Base-by-base conservation (phyloP, 2,888 invertebrate species). In the Pheosia gnoma region DNA sequence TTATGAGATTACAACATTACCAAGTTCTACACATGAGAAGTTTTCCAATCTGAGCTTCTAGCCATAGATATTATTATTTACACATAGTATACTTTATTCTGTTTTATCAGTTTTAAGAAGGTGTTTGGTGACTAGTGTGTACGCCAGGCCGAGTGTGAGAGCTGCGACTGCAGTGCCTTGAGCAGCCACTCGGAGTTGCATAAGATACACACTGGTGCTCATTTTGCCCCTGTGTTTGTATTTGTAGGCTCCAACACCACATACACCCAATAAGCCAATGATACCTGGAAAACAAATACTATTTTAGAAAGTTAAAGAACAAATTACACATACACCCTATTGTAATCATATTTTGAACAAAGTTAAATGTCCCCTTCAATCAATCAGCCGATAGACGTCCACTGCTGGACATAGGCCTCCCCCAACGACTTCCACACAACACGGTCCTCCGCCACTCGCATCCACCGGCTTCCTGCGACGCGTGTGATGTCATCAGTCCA, bases 141-240 rank as follows among this genome's bases (percentile, higher is more conserved):
- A 96, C 0, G 93, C 93, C 61, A 98, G 89, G 54, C 98, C 98
- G 58, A 96, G 67, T 0, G 96, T 96, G 59, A 98, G 93, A 5
- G 96, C 95, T 6, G 96, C 96, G 7, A 98, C 96, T 0, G 97
- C 97, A 4, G 97, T 96, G 38, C 97, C 96, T 85, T 98, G 98
- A 0, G 98, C 98, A 0, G 96, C 96, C 7, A 98, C 97, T 88
- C 98, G 95, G 25, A 98, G 94, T 78, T 98, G 97, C 96, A 98
- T 97, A 71, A 95, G 94, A 88, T 96, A 98, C 2, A 98, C 95
- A 71, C 97, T 97, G 3, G 97, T 95, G 75, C 97, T 96, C 96
- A 97, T 96, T 67, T 94, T 92, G 0, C 97, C 98, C 71, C 94
- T 94, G 59, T 94, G 93, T 81, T 95, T 97, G 88, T 94, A 98